phyloP scores from a whole-genome alignment of 1,140 invertebrate species.

The Holcopasites calliopsidis region DNA sequence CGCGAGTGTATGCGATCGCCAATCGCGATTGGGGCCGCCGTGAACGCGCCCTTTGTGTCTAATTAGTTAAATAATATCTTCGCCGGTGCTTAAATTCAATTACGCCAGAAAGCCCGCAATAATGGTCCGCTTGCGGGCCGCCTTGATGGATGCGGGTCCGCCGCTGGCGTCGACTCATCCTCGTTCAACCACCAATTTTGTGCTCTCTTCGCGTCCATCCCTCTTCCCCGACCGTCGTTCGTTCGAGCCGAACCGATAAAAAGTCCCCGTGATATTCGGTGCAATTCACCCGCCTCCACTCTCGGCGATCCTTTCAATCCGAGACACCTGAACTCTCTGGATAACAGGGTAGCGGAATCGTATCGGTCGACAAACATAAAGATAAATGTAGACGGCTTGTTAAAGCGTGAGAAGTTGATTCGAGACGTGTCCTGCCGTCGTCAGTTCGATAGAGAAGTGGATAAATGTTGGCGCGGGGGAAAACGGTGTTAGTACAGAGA shows the following conservation, averaged over 20 bases:
- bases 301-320: neutral
- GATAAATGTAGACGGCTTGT: too few species aligned
- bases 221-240: too few species aligned
- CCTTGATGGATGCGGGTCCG: slow-evolving; percentile 71
- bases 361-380: neutral
- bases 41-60: slow-evolving; percentile 77
- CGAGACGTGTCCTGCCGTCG: neutral
- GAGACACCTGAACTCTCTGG: neutral
- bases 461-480: neutral
- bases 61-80: slow-evolving; percentile 80
- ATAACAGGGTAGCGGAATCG: too few species aligned
- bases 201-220: too few species aligned
- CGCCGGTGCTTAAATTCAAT: slow-evolving; percentile 78
- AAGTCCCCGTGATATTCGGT: neutral
- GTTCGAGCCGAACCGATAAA: too few species aligned
- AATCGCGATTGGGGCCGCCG: slow-evolving; percentile 68
- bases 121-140: slow-evolving; percentile 75
- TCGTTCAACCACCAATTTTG: slow-evolving; percentile 13
- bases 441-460: neutral
- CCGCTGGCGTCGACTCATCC: slow-evolving; percentile 59
- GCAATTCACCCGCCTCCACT: neutral
- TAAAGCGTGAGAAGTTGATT: slow-evolving; percentile 17
- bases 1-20: slow-evolving; percentile 54
- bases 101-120: slow-evolving; percentile 73
- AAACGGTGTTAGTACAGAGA: neutral